Percentiles rank a stretch among this genome's conserved stretches.
Conservation (phyloP, 2,797 vertebrate species). For the Anableps anableps region DNA sequence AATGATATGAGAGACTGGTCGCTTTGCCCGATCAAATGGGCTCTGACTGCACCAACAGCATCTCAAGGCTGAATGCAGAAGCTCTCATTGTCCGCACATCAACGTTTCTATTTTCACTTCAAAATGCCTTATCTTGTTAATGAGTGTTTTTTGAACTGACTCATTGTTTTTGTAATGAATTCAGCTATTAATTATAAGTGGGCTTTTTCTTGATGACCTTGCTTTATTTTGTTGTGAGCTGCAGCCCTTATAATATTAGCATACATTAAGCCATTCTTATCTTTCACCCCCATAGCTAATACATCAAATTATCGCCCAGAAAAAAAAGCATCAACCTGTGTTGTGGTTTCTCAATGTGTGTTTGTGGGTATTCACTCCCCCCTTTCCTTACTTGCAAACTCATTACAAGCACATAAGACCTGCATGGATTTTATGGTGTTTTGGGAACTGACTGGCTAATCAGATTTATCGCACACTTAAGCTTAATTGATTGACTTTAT, state of each 20-base stretch:
- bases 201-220: constrained; percentile 71
- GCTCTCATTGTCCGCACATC: constrained; percentile 56
- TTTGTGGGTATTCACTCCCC: constrained; percentile 60
- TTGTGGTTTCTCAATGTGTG: constrained; percentile 37
- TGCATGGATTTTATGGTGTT: constrained; percentile 81
- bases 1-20: constrained; percentile 65
- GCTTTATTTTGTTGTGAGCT: constrained; percentile 72
- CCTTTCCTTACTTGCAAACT: constrained; percentile 70
- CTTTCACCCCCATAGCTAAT: constrained; percentile 74
- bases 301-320: constrained; percentile 67
- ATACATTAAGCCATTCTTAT: constrained; percentile 78
- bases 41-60: constrained; percentile 32
- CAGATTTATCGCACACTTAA: constrained; percentile 84
- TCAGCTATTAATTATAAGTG: constrained; percentile 74
- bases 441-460: constrained; percentile 83
- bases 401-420: constrained; percentile 78
- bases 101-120: constrained; percentile 62
- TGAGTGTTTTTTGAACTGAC: constrained; percentile 61
- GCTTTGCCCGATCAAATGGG: constrained; percentile 54
- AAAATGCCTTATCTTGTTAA: constrained; percentile 71
- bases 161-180: constrained; percentile 76
- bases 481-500: constrained; percentile 84
- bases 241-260: constrained; percentile 74
- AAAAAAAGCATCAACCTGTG: constrained; percentile 38
- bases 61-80: constrained; percentile 46